phyloP scores from a whole-genome alignment of 2,797 vertebrate species.

The Schizothorax lantsangensis region DNA sequence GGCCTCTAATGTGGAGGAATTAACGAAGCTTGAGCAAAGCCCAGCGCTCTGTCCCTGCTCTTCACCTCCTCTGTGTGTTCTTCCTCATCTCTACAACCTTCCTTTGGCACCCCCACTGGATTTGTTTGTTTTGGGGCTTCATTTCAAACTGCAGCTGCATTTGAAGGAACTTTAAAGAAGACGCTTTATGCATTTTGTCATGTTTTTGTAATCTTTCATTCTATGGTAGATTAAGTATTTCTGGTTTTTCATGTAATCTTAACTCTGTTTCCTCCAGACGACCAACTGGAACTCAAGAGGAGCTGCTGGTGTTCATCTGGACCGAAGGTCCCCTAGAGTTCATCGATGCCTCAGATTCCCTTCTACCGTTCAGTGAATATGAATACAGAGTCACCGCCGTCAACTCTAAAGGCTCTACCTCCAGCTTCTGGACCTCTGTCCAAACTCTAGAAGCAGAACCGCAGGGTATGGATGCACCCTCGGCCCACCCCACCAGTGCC shows the following conservation, averaged over 20 bases:
- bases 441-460: constrained; percentile 85
- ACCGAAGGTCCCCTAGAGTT: constrained; percentile 84
- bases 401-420: constrained; percentile 82
- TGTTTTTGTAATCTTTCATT: background rate
- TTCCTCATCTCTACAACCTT: constrained; percentile 14
- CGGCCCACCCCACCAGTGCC: constrained; percentile 75
- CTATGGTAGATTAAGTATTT: background rate
- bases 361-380: constrained; percentile 84
- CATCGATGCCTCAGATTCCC: constrained; percentile 78
- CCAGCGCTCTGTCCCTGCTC: constrained; percentile 24
- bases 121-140: constrained; percentile 30
- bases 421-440: constrained; percentile 83
- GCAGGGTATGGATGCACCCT: constrained; percentile 79
- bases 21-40: constrained; percentile 57
- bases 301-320: constrained; percentile 87
- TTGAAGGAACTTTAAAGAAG: background rate
- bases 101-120: background rate
- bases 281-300: constrained; percentile 77
- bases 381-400: constrained; percentile 83
- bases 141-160: background rate
- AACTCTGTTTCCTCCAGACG: constrained; percentile 74
- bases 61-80: constrained; percentile 40
- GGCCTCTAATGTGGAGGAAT: constrained; percentile 60
- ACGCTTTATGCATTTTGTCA: background rate
- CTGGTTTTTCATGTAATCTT: background rate